These are phyloP conservation scores for Elymnias hypermnestra DNA, from an alignment of 1,140 invertebrate species.

Conservation along the genomic window DNA sequence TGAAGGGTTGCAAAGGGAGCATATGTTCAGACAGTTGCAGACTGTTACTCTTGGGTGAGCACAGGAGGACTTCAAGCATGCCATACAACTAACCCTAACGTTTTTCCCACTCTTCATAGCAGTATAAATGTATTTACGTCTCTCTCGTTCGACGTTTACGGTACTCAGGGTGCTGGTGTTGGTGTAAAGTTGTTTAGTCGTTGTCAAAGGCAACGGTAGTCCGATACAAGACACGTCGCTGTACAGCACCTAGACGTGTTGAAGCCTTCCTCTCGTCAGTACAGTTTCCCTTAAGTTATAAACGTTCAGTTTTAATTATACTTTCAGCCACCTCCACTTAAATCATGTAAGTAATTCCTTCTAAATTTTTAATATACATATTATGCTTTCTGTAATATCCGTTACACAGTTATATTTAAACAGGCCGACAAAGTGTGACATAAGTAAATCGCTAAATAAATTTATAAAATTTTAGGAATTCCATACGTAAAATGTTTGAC, in stretches of 20 bases:
- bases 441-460: too few relatives aligned
- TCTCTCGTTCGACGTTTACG: slow-evolving; percentile 39
- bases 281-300: slow-evolving; percentile 11
- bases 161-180: slow-evolving; percentile 44
- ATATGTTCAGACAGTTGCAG: slow-evolving; percentile 59
- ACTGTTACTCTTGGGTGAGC: slow-evolving; percentile 61
- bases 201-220: slow-evolving; percentile 67
- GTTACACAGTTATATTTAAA: too few relatives aligned
- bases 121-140: slow-evolving; percentile 33
- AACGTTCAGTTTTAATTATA: neutral
- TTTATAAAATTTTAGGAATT: too few relatives aligned
- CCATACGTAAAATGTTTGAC: too few relatives aligned
- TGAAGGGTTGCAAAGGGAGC: slow-evolving; percentile 33
- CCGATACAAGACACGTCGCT: slow-evolving; percentile 48
- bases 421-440: too few relatives aligned
- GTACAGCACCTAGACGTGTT: slow-evolving; percentile 39
- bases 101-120: slow-evolving; percentile 33
- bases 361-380: too few relatives aligned
- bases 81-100: slow-evolving; percentile 46
- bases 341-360: neutral
- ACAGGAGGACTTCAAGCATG: slow-evolving; percentile 43
- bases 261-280: slow-evolving; percentile 39
- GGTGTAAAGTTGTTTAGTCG: slow-evolving; percentile 63
- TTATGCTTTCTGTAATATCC: too few relatives aligned
- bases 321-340: neutral